These are phyloP conservation scores for Pachyramphus minor DNA, from an alignment of 2,113 vertebrate species.

Conservation along the genomic window DNA sequence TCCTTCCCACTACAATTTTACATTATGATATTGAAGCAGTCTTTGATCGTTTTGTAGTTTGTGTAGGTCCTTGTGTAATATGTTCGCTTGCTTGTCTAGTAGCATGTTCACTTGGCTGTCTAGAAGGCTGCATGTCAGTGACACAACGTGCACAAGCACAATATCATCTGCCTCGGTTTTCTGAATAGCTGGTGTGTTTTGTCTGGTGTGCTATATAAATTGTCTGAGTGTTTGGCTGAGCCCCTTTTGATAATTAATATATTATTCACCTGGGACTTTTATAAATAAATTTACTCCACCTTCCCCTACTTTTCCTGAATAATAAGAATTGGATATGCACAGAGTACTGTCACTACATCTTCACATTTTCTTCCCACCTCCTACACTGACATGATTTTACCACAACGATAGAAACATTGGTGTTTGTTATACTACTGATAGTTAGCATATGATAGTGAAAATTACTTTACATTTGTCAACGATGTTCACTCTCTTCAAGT, in stretches of 20 bases:
- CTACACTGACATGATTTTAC: background rate
- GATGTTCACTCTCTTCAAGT: background rate
- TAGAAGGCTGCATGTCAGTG: constrained; percentile 29
- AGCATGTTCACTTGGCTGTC: constrained; percentile 44
- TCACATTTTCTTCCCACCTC: background rate
- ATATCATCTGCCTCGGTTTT: constrained; percentile 8
- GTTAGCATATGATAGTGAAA: background rate
- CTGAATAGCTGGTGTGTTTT: constrained; percentile 44
- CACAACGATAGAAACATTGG: background rate
- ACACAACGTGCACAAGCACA: constrained; percentile 12
- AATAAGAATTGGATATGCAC: background rate
- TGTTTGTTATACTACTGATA: background rate
- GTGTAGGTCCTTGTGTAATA: constrained; percentile 49
- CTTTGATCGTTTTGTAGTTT: constrained; percentile 71
- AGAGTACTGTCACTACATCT: background rate
- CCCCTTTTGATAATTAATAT: constrained; percentile 26
- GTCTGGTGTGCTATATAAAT: constrained; percentile 21
- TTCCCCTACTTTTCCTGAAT: background rate
- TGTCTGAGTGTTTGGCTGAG: constrained; percentile 14
- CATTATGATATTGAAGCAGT: constrained; percentile 65
- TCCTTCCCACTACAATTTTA: constrained; percentile 60
- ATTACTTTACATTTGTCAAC: background rate
- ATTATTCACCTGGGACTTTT: background rate
- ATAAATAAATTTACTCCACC: background rate
- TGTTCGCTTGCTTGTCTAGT: constrained; percentile 29